phyloP scores from a whole-genome alignment of 1,140 invertebrate species.

The Sycophila sp. region DNA sequence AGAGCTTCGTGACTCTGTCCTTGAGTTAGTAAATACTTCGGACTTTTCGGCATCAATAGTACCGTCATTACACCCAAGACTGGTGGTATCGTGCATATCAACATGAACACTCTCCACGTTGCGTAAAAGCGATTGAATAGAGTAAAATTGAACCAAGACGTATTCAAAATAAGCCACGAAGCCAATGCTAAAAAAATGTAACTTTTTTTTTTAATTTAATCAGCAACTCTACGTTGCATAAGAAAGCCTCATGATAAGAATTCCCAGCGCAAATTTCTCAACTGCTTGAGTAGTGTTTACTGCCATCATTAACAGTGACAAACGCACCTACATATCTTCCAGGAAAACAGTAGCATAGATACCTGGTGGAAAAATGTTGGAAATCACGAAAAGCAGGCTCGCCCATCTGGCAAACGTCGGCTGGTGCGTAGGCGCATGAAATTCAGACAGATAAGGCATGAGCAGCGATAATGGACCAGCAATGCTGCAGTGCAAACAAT shows the following conservation, averaged over 20 bases:
- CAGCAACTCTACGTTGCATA: too few species aligned
- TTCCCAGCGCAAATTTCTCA: too few species aligned
- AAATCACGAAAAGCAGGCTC: conserved; percentile 49
- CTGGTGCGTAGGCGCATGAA: conserved; percentile 54
- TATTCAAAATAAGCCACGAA: conserved; percentile 64
- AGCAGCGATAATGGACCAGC: conserved; percentile 59
- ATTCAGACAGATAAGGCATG: conserved; percentile 60
- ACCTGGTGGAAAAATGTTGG: conserved; percentile 59
- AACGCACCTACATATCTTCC: too few species aligned
- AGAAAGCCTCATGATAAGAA: too few species aligned
- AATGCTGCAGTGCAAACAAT: conserved; percentile 45
- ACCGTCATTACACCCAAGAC: conserved; percentile 54
- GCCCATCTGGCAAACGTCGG: conserved; percentile 50
- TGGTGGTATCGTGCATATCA: conserved; percentile 57
- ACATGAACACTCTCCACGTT: conserved; percentile 70
- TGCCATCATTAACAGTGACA: too few species aligned
- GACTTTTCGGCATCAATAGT: conserved; percentile 62
- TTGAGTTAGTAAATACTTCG: conserved; percentile 66
- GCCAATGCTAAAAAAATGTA: conserved; percentile 60
- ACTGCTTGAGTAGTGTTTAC: too few species aligned
- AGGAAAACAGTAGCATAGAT: not conserved
- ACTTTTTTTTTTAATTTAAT: not conserved
- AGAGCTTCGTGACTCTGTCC: conserved; percentile 60
- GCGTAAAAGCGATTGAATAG: conserved; percentile 57
- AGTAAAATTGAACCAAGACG: conserved; percentile 52